These are phyloP conservation scores for Eremophila alpestris DNA, from an alignment of 2,797 vertebrate species.

Conservation along the genomic window DNA sequence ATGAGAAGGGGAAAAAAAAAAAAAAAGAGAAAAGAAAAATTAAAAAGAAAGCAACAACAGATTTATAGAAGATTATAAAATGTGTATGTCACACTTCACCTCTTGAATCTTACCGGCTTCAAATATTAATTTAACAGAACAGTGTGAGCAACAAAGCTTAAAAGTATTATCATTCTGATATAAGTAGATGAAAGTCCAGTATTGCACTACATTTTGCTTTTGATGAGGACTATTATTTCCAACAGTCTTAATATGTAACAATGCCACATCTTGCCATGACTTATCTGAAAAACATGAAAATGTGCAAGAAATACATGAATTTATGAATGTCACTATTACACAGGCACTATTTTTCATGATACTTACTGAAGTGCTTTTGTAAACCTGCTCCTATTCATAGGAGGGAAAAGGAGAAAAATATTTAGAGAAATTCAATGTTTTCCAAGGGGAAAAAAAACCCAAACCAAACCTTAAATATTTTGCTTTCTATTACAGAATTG, in stretches of 20 bases:
- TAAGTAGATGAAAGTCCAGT: not conserved
- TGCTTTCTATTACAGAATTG: not conserved
- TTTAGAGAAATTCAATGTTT: not conserved
- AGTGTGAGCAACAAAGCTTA: not conserved
- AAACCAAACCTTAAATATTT: not conserved
- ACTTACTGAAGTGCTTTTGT: not conserved
- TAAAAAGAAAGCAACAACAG: not conserved
- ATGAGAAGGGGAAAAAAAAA: not conserved
- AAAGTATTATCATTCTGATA: not conserved
- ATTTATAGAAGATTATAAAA: not conserved
- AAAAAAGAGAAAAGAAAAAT: not conserved
- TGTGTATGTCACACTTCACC: not conserved
- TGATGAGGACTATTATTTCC: not conserved
- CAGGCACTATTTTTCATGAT: not conserved
- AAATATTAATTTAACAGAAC: not conserved
- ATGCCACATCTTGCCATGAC: not conserved
- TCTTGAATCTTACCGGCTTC: not conserved
- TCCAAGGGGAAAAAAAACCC: rapidly evolving
- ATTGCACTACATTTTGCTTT: not conserved
- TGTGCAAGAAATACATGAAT: not conserved
- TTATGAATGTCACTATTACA: not conserved
- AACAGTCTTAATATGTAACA: not conserved
- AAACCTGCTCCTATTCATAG: not conserved
- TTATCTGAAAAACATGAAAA: not conserved
- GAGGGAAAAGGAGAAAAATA: not conserved